A percentile compares a stretch with the other conserved stretches of the same genome.
Evolutionary conservation across 2,888 invertebrate species (phyloP).

Genomic region (Cerceris ruficornis): DNA sequence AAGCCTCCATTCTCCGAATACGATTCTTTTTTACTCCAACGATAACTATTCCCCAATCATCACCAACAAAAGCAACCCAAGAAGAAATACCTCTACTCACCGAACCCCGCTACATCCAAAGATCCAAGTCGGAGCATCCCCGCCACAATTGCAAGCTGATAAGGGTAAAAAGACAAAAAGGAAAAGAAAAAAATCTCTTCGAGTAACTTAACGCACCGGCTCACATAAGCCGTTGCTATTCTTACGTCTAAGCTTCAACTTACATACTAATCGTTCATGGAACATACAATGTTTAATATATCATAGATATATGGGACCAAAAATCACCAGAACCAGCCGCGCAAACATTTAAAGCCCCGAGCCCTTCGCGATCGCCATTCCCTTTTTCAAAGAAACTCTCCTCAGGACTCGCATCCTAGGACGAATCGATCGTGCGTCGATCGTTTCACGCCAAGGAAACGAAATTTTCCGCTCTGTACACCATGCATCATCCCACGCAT

Average conservation of each 20-base stretch:
- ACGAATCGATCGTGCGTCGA: slow-evolving; percentile 51
- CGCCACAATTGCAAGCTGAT: neutral
- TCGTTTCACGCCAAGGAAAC: slow-evolving; percentile 40
- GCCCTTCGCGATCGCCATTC: slow-evolving; percentile 53
- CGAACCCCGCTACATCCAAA: too few relatives aligned
- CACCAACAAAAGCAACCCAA: too few relatives aligned
- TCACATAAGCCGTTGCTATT: slow-evolving; percentile 73
- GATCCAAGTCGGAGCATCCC: neutral
- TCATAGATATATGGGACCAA: slow-evolving; percentile 99
- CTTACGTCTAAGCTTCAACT: slow-evolving; percentile 60
- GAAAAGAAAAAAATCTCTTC: slow-evolving; percentile 51
- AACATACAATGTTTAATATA: slow-evolving; percentile 96
- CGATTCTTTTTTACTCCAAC: too few relatives aligned
- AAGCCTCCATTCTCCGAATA: too few relatives aligned
- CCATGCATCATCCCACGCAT: slow-evolving; percentile 17
- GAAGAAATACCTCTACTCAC: too few relatives aligned
- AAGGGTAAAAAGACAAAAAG: neutral
- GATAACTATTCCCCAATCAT: too few relatives aligned
- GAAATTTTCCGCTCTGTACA: slow-evolving; percentile 46
- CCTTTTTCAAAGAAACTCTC: slow-evolving; percentile 28
- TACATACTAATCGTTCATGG: slow-evolving; percentile 89
- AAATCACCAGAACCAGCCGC: slow-evolving; percentile 85
- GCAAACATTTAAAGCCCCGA: slow-evolving; percentile 51
- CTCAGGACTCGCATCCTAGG: slow-evolving; percentile 20
- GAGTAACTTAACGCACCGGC: slow-evolving; percentile 65